These are phyloP conservation scores for Eremobia ochroleuca DNA, from an alignment of 2,888 invertebrate species.

Conservation along the genomic window DNA sequence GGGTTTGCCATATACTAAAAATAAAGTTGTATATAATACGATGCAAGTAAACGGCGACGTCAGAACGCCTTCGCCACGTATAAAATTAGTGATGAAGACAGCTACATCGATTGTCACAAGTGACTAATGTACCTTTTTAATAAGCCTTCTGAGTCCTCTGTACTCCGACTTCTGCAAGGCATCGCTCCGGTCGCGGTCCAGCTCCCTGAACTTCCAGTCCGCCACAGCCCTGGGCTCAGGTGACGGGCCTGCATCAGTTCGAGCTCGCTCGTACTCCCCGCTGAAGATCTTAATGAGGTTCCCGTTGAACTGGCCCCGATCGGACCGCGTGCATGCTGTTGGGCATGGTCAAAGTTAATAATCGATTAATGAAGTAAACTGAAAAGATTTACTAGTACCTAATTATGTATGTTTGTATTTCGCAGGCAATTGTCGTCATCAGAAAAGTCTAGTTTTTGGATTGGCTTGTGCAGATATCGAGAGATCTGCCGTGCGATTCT, in stretches of 20 bases:
- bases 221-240: slow-evolving; percentile 91
- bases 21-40: too few relatives aligned
- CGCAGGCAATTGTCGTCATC: neutral
- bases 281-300: slow-evolving; percentile 96
- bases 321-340: slow-evolving; percentile 93
- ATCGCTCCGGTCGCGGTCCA: slow-evolving; percentile 95
- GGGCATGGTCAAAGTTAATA: slow-evolving; percentile 24
- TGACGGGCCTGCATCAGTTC: slow-evolving; percentile 75
- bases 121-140: slow-evolving; percentile 92
- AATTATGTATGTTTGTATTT: neutral
- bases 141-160: slow-evolving; percentile 94
- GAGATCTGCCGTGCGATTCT: too few relatives aligned
- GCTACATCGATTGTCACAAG: neutral
- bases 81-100: neutral
- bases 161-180: slow-evolving; percentile 95
- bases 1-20: too few relatives aligned
- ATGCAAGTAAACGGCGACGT: neutral
- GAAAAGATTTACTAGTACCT: neutral
- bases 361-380: neutral
- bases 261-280: slow-evolving; percentile 93
- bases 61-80: neutral
- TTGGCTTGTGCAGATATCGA: neutral
- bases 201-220: slow-evolving; percentile 97
- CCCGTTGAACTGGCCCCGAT: slow-evolving; percentile 95
- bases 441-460: neutral